A percentile compares a stretch with the other conserved stretches of the same genome.
phyloP scores from a whole-genome alignment of 2,113 vertebrate species.

The Callaeas wilsoni region DNA sequence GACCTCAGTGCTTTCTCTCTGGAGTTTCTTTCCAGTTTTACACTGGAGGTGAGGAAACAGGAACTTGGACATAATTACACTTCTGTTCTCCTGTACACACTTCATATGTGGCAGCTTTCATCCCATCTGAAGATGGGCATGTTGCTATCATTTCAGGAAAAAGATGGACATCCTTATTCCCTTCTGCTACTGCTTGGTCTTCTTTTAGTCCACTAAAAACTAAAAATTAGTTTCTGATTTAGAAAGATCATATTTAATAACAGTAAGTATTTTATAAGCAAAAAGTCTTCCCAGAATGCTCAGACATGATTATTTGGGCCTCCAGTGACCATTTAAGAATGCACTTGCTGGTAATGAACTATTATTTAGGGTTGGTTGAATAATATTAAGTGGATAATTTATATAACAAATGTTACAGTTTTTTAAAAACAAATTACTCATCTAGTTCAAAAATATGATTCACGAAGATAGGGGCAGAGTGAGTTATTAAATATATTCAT shows the following conservation, averaged over 20 bases:
- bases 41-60: neutral
- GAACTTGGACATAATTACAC: neutral
- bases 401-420: neutral
- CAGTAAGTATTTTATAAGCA: neutral
- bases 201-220: neutral
- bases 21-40: neutral
- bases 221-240: neutral
- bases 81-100: neutral
- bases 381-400: slow-evolving; percentile 12
- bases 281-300: neutral
- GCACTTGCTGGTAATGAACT: neutral
- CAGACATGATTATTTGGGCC: neutral
- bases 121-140: neutral
- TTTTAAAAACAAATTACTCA: neutral
- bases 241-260: neutral
- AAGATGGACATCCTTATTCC: neutral
- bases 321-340: neutral
- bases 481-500: slow-evolving; percentile 57
- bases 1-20: neutral
- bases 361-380: neutral
- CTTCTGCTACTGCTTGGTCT: neutral
- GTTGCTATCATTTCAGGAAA: neutral
- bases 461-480: neutral
- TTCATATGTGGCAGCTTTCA: neutral
- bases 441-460: slow-evolving; percentile 13